Evolutionary conservation across 2,888 invertebrate genomes (phyloP), one percentile per base, ranked within the genome.

Genomic region (Axea sp.): DNA sequence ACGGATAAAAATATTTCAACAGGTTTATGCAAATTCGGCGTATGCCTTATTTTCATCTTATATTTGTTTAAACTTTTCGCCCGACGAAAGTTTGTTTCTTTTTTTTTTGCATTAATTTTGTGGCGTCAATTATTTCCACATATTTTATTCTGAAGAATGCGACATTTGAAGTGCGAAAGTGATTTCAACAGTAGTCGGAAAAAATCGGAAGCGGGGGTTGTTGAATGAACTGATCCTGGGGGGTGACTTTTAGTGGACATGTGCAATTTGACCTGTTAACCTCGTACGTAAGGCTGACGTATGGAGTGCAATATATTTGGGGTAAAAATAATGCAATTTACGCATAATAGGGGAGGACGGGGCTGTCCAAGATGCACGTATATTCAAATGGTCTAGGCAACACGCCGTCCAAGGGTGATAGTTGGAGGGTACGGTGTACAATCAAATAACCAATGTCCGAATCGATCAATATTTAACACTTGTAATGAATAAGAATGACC

Each of bases 291-390:
- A 73, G 77, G 57, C 78, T 76, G 72, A 75, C 77, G 78, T 76
- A 75, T 65, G 80, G 82, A 82, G 76, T 80, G 78, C 82, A 81
- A 84, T 83, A 84, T 80, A 87, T 87, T 87, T 87, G 87, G 87
- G 87, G 86, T 84, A 87, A 87, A 87, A 87, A 87, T 87, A 87
- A 87, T 87, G 86, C 87, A 86, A 87, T 87, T 87, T 87, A 83
- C 84, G 81, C 81, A 86, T 87, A 87, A 87, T 86, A 81, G 84
- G 83, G 82, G 79, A 80, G 79, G 71, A 62, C 49, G 73, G 64
- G 75, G 64, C 65, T 67, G 67, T 11, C 74, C 65, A 69, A 74
- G 74, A 65, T 53, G 65, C 68, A 41, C 62, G 76, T 77, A 76
- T 84, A 84, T 84, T 84, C 84, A 84, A 84, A 85, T 85, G 79